phyloP scores from a whole-genome alignment of 2,797 vertebrate genomes.

The Tapera naevia region DNA sequence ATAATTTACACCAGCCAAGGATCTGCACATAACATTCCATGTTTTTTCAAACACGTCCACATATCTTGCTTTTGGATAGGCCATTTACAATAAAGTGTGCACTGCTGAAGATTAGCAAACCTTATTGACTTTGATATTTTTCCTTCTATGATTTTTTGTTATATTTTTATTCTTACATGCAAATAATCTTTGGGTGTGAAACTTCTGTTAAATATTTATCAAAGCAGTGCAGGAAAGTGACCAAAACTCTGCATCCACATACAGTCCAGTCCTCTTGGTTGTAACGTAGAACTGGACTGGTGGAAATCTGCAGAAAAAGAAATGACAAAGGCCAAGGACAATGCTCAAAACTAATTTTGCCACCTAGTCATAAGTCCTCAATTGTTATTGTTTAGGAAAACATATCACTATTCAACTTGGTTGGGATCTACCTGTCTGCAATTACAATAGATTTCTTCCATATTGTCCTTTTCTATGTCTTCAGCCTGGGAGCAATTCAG shows the following conservation, averaged over 20 bases:
- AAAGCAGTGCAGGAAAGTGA: neutral
- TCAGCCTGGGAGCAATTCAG: neutral
- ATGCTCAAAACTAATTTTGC: neutral
- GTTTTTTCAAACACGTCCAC: neutral
- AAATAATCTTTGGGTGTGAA: neutral
- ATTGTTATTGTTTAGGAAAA: neutral
- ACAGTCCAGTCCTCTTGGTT: neutral
- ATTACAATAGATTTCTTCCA: neutral
- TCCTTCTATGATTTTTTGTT: neutral
- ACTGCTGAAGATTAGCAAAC: neutral
- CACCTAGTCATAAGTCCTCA: neutral
- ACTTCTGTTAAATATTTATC: neutral
- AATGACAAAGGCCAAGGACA: neutral
- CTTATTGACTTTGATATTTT: neutral
- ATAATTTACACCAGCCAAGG: neutral
- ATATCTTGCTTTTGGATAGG: neutral
- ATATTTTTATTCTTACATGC: neutral
- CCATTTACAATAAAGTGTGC: neutral
- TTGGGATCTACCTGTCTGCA: neutral
- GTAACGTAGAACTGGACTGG: neutral
- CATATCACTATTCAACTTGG: neutral
- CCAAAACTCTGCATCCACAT: neutral
- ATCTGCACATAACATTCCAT: neutral
- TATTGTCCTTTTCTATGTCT: neutral
- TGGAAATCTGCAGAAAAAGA: neutral